A percentile compares a stretch with the other conserved stretches of the same genome.
phyloP scores from a whole-genome alignment of 2,797 vertebrate genomes.

The Chrysocyon brachyurus region DNA sequence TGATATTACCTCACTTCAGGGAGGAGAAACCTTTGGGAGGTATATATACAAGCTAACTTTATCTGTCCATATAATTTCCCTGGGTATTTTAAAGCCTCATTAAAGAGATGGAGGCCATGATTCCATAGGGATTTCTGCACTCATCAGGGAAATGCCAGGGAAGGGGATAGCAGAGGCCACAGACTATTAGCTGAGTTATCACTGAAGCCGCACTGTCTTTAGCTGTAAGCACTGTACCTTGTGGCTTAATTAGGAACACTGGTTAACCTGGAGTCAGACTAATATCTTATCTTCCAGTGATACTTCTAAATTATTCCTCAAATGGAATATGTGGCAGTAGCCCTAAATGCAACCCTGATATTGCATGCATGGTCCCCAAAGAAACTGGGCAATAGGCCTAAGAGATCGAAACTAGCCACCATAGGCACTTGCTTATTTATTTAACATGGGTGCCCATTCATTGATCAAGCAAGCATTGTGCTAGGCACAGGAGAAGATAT shows the following conservation, averaged over 20 bases:
- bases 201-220: conserved; percentile 63
- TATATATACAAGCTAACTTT: conserved; percentile 31
- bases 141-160: conserved; percentile 70
- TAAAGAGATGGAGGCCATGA: conserved; percentile 68
- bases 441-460: background rate
- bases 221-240: conserved; percentile 53
- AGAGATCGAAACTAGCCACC: background rate
- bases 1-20: background rate
- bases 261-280: conserved; percentile 42
- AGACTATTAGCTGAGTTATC: conserved; percentile 72
- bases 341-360: background rate
- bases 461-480: background rate
- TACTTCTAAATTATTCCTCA: conserved; percentile 51
- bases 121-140: conserved; percentile 75
- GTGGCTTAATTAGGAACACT: conserved; percentile 66
- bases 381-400: background rate
- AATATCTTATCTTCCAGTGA: background rate
- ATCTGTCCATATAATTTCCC: conserved; percentile 54
- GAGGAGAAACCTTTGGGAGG: background rate
- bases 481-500: background rate
- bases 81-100: conserved; percentile 70
- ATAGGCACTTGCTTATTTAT: background rate
- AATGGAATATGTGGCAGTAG: background rate
- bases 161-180: conserved; percentile 66
- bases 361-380: background rate